These are phyloP conservation scores for Styela clava DNA, from an alignment of 23 tunicate genomes.

Conservation along the genomic window DNA sequence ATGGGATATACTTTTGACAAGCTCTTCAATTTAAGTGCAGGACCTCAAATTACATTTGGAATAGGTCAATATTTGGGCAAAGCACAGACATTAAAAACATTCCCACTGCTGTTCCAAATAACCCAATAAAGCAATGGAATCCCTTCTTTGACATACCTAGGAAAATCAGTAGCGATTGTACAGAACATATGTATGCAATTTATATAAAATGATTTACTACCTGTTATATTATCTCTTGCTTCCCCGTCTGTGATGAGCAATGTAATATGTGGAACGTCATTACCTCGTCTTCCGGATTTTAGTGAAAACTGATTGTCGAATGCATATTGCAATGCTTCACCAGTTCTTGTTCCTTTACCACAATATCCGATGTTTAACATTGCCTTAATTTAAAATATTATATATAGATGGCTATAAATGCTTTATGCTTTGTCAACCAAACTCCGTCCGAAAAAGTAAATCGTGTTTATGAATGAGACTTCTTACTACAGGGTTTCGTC, in stretches of 20 bases:
- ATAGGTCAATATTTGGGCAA: too few relatives aligned
- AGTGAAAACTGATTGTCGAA: constrained; percentile 45
- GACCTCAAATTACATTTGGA: too few relatives aligned
- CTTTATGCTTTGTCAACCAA: too few relatives aligned
- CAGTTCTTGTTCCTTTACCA: constrained; percentile 62
- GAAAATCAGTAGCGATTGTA: not conserved
- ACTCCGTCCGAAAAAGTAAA: too few relatives aligned
- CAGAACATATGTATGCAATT: too few relatives aligned
- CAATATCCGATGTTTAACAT: constrained; percentile 33
- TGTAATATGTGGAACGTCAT: constrained; percentile 71
- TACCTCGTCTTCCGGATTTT: constrained; percentile 42
- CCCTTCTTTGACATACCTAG: not conserved
- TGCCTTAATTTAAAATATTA: too few relatives aligned
- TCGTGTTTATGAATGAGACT: too few relatives aligned
- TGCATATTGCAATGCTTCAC: constrained; percentile 52
- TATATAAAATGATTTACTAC: too few relatives aligned
- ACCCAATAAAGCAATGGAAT: too few relatives aligned
- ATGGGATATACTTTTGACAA: constrained; percentile 57
- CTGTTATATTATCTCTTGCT: constrained; percentile 22
- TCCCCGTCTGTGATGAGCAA: constrained; percentile 80
- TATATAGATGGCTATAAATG: too few relatives aligned
- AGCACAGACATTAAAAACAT: not conserved
- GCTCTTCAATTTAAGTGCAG: constrained; percentile 21
- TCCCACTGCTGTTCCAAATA: too few relatives aligned
- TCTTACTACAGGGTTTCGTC: too few relatives aligned